These are phyloP conservation scores for Campylorhamphus procurvoides DNA, from an alignment of 2,113 vertebrate genomes.

Conservation along the genomic window DNA sequence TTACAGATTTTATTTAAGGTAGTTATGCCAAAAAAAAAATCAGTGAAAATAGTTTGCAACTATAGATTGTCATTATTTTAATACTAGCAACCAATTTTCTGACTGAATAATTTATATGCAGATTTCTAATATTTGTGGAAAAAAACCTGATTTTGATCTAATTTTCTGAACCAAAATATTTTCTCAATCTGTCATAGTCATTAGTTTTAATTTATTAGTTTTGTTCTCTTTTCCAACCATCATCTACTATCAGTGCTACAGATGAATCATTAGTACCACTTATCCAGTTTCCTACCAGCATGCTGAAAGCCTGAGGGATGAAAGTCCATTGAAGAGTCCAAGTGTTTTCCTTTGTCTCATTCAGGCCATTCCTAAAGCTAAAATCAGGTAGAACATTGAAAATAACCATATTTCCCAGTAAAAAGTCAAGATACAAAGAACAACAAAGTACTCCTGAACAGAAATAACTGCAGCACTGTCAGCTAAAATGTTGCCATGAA, in stretches of 20 bases:
- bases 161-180: slow-evolving; percentile 38
- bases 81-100: background rate
- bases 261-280: background rate
- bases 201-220: slow-evolving; percentile 28
- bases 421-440: background rate
- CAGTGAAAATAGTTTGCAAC: background rate
- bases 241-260: background rate
- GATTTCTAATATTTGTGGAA: background rate
- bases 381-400: background rate
- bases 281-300: background rate
- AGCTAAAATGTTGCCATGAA: slow-evolving; percentile 19
- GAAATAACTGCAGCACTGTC: background rate
- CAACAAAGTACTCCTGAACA: background rate
- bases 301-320: background rate
- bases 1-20: background rate
- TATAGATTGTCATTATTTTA: background rate
- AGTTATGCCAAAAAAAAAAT: background rate
- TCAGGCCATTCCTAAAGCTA: background rate
- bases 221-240: background rate
- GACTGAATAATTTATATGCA: background rate
- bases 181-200: background rate
- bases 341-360: background rate
- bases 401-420: background rate
- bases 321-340: background rate
- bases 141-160: background rate